Conservation (phyloP, 2,113 vertebrate genomes). For the Galeopterus variegatus region DNA sequence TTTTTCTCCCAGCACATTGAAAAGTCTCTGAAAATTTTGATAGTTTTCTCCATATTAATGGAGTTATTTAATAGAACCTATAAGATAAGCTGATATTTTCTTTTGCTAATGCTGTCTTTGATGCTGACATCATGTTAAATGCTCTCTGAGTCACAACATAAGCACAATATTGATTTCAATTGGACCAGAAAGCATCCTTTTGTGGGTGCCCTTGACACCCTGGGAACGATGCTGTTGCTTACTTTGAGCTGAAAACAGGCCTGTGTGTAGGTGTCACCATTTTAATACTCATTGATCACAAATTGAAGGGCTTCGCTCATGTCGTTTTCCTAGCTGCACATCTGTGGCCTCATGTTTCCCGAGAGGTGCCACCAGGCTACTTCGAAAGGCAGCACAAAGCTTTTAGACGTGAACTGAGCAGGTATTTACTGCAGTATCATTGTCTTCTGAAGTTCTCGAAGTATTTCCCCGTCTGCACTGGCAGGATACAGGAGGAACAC, state of each 20-base stretch:
- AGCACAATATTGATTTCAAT: neutral
- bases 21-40: slow-evolving; percentile 1
- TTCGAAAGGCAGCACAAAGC: neutral
- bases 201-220: neutral
- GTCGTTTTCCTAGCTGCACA: neutral
- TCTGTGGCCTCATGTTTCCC: neutral
- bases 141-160: neutral
- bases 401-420: neutral
- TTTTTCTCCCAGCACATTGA: neutral
- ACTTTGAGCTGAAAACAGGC: slow-evolving; percentile 11
- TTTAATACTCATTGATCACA: neutral
- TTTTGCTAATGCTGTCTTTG: neutral
- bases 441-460: neutral
- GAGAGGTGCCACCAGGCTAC: neutral
- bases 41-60: neutral
- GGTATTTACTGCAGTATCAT: neutral
- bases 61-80: neutral
- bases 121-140: neutral
- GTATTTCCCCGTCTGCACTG: neutral
- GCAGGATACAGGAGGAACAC: neutral
- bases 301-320: neutral
- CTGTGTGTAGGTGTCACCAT: neutral
- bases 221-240: neutral
- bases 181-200: neutral
- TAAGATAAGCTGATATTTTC: slow-evolving; percentile 1